phyloP scores from a whole-genome alignment of 2,797 vertebrate genomes.

The Phalanger gymnotis region DNA sequence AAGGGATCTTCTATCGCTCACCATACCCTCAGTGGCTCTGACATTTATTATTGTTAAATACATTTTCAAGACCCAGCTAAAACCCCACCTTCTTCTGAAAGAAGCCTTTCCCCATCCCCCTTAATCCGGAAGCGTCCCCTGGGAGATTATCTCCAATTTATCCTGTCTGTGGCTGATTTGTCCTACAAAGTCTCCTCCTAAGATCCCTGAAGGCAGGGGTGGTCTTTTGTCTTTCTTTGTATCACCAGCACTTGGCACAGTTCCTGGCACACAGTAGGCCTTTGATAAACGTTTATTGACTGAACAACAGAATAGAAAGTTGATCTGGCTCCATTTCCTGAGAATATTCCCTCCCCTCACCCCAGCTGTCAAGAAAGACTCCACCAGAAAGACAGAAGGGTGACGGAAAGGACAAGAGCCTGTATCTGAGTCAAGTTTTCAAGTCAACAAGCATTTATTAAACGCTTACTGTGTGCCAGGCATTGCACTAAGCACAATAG shows the following conservation, averaged over 20 bases:
- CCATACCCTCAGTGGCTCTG: accelerated
- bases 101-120: neutral
- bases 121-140: neutral
- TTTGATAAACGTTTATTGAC: neutral
- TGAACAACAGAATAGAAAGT: neutral
- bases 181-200: neutral
- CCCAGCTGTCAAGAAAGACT: too few species aligned
- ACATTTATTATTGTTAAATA: neutral
- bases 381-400: neutral
- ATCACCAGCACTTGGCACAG: too few species aligned
- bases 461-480: neutral
- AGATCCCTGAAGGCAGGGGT: neutral
- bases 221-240: too few species aligned
- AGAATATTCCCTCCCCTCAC: neutral
- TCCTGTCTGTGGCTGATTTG: neutral
- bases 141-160: neutral
- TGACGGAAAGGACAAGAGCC: neutral
- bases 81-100: neutral
- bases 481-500: neutral
- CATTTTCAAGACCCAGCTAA: neutral
- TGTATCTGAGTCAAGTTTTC: neutral
- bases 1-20: neutral
- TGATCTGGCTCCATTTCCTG: neutral
- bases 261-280: neutral
- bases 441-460: neutral